Evolutionary conservation across 2,113 vertebrate species (phyloP), one percentile per base, ranked within the genome.

Genomic region (Dunckerocampus dactyliophorus): DNA sequence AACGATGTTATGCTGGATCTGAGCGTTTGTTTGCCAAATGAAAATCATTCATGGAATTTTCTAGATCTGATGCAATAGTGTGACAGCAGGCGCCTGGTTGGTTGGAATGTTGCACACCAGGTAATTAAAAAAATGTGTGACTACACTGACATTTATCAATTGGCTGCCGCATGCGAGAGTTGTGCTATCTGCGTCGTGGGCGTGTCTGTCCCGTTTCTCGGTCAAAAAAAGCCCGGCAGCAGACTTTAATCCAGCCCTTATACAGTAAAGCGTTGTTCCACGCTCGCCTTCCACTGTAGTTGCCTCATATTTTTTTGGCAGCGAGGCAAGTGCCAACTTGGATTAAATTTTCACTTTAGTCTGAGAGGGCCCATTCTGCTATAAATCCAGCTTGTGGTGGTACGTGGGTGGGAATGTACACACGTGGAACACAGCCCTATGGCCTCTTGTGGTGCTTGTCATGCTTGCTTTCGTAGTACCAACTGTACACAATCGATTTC

Each of bases 231-330:
- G 12, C 39, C 39, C 39, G 13, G 12, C 13, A 3, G 51, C 55
- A 50, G 49, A 28, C 19, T 65, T 24, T 67, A 56, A 62, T 54
- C 51, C 42, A 14, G 28, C 34, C 9, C 64, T 63, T 39, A 45
- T 28, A 28, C 2, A 34, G 31, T 21, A 50, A 59, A 63, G 22
- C 31, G n/a, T 8, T 17, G 21, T 37, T 60, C 47, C 20, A 48
- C 19, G 39, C 62, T 28, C 13, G 42, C n/a, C 47, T 39, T 60
- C 21, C 56, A 43, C 28, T 59, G 54, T 54, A 37, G 24, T n/a
- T 0, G 21, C 6, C 7, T 21, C 15, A 20, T 42, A 12, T 12
- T 42, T 14, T 48, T 47, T 45, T 77, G 71, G 47, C 49, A 48
- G 11, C 22, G 48, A 58, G 39, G 19, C 42, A 47, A n/a, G 52